A percentile compares a stretch with the other conserved stretches of the same genome.
Conservation (phyloP, 2,797 vertebrate species). For the Neoniphon sammara region DNA sequence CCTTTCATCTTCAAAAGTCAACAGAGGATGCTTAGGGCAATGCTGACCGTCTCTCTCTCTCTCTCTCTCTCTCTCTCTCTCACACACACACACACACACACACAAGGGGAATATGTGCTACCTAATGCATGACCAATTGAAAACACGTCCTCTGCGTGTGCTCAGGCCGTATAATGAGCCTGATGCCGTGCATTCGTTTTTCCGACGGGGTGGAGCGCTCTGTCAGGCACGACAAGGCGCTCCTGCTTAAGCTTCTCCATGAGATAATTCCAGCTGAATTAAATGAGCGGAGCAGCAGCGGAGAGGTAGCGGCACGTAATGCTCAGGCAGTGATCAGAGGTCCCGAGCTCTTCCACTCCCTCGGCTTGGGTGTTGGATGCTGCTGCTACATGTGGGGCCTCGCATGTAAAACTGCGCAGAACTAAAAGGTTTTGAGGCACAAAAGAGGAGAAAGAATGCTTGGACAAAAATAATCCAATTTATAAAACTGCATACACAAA, state of each 20-base stretch:
- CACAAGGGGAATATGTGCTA: not conserved
- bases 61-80: not conserved
- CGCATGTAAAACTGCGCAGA: no score
- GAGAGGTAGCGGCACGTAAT: not conserved
- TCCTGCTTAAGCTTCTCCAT: conserved; percentile 9
- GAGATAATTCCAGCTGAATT: conserved; percentile 30
- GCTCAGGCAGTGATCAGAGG: conserved; percentile 6
- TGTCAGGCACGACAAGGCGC: not conserved
- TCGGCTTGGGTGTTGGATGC: not conserved
- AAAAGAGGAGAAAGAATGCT: no score
- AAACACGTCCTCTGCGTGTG: not conserved
- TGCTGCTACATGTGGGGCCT: no score
- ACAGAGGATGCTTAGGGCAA: not conserved
- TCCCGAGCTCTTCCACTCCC: conserved; percentile 6
- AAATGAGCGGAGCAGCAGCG: conserved; percentile 8
- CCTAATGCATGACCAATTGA: conserved; percentile 1
- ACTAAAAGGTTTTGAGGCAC: no score
- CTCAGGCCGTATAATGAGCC: not conserved
- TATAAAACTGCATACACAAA: no score
- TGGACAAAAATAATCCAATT: no score
- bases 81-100: not conserved
- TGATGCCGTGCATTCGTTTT: conserved; percentile 12
- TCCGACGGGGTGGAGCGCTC: not conserved
- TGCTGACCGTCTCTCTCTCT: no score
- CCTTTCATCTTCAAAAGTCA: not conserved